Conservation (phyloP, 2,797 vertebrate species). For the Percopsis omiscomaycus region DNA sequence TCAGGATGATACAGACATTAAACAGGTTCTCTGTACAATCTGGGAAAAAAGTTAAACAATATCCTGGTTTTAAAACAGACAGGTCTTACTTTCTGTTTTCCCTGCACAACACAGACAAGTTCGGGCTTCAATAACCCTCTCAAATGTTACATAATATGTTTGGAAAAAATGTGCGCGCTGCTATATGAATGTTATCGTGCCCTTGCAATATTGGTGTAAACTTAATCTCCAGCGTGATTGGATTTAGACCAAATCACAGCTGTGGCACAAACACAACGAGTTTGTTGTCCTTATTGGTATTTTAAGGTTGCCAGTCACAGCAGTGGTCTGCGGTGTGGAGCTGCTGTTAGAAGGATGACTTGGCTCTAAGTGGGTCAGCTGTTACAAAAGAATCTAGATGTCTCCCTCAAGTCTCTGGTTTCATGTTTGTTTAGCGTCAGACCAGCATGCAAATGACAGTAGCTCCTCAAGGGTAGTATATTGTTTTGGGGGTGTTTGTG, state of each 20-base stretch:
- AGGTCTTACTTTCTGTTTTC: constrained; percentile 5
- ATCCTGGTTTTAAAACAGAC: not conserved
- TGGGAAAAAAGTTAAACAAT: constrained; percentile 8
- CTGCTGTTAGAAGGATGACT: constrained; percentile 25
- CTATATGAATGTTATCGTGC: constrained; percentile 50
- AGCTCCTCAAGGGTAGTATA: no score
- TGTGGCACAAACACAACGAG: constrained; percentile 51
- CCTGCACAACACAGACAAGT: no score
- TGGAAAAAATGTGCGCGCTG: constrained; percentile 50
- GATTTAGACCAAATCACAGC: constrained; percentile 50
- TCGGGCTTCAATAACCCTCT: no score
- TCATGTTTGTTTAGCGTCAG: constrained; percentile 25
- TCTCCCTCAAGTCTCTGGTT: constrained; percentile 26
- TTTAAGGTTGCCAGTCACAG: no score
- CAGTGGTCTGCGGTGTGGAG: not conserved
- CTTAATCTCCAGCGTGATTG: constrained; percentile 58
- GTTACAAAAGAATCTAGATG: constrained; percentile 30
- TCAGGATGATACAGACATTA: constrained; percentile 12
- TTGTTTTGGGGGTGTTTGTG: no score
- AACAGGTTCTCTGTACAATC: constrained; percentile 16
- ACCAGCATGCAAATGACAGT: not conserved
- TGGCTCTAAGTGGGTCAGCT: constrained; percentile 43
- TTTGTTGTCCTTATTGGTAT: constrained; percentile 32
- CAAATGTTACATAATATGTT: constrained; percentile 29
- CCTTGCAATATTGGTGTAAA: constrained; percentile 34